Evolutionary conservation across 2,113 vertebrate genomes (phyloP).

Genomic region (Camelus bactrianus): DNA sequence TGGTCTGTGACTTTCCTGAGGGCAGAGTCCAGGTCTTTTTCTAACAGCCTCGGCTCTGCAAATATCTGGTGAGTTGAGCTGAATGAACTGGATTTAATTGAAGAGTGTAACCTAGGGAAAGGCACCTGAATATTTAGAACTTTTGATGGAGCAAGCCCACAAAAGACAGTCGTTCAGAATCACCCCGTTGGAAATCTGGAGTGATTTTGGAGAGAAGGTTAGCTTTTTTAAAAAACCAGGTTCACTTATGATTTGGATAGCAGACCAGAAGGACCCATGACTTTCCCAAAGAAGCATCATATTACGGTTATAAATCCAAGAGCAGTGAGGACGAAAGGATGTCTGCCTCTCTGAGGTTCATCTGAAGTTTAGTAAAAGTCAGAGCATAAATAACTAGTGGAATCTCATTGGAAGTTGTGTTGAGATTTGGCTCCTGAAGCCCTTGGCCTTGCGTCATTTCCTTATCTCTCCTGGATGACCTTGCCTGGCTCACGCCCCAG

Average conservation of each 20-base stretch:
- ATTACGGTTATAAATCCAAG: background rate
- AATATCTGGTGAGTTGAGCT: constrained; percentile 48
- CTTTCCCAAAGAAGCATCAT: background rate
- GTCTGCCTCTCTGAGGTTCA: background rate
- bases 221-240: background rate
- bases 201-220: constrained; percentile 18
- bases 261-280: background rate
- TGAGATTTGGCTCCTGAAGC: background rate
- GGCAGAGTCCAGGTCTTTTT: background rate
- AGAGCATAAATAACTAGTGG: background rate
- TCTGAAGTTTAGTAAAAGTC: constrained; percentile 21
- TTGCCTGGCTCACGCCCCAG: background rate
- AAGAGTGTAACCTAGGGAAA: constrained; percentile 4
- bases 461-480: constrained; percentile 30
- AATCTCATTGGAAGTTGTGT: background rate
- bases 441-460: background rate
- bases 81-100: background rate
- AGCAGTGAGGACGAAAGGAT: background rate
- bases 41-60: constrained; percentile 54
- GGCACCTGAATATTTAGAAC: background rate
- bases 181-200: background rate
- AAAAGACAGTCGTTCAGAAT: background rate
- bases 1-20: constrained; percentile 43
- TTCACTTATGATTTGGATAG: background rate
- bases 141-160: background rate